These are phyloP conservation scores for Marmota monax DNA, from an alignment of 2,113 vertebrate genomes.

Conservation along the genomic window DNA sequence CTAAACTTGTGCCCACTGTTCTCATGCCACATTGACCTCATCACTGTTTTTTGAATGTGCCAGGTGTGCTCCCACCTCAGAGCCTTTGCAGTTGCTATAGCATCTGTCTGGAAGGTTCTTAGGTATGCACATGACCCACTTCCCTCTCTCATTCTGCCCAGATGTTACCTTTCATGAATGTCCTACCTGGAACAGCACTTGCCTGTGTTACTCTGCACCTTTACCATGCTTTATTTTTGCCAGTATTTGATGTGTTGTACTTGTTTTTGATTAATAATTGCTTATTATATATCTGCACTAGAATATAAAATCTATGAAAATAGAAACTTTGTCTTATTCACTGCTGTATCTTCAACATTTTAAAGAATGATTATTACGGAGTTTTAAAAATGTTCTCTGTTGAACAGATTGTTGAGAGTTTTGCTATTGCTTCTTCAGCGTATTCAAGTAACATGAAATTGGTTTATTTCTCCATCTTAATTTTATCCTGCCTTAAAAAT, in stretches of 20 bases:
- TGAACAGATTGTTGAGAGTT: not conserved
- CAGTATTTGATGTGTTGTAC: not conserved
- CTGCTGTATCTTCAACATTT: not conserved
- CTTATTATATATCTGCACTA: not conserved
- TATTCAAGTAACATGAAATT: not conserved
- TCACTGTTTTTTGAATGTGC: not conserved
- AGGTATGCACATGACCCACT: not conserved
- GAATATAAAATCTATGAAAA: not conserved
- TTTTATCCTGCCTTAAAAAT: constrained; percentile 23
- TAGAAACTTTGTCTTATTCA: not conserved
- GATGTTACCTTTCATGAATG: not conserved
- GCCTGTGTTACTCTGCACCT: not conserved
- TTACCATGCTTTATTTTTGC: not conserved
- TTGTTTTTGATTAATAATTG: not conserved
- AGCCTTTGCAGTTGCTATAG: not conserved
- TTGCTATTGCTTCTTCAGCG: not conserved
- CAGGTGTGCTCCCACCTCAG: not conserved
- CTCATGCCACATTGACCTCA: not conserved
- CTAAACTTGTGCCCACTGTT: not conserved
- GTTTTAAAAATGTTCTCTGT: not conserved
- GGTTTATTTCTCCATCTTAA: constrained; percentile 31
- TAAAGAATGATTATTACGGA: not conserved
- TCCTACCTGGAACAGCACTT: not conserved
- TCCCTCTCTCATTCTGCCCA: not conserved
- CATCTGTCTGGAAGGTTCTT: not conserved